phyloP scores from a whole-genome alignment of 2,888 invertebrate genomes.

The Andrena marginata region DNA sequence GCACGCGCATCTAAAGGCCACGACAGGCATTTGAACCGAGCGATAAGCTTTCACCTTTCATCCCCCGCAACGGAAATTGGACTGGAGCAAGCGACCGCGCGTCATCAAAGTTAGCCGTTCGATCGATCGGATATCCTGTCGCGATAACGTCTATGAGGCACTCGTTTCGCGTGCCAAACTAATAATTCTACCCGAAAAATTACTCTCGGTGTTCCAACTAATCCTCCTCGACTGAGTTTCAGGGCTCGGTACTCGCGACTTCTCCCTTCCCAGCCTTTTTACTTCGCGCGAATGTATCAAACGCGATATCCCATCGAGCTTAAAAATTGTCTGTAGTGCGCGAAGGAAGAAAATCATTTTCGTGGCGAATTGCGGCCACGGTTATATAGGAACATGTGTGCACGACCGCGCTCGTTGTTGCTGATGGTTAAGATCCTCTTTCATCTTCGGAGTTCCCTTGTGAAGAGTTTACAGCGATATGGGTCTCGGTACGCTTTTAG shows the following conservation, averaged over 20 bases:
- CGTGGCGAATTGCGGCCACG: constrained; percentile 35
- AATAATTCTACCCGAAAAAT: background rate
- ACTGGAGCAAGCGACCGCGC: constrained; percentile 30
- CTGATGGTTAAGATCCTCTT: constrained; percentile 57
- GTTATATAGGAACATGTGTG: constrained; percentile 25
- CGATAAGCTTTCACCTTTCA: constrained; percentile 62
- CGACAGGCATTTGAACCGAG: constrained; percentile 63
- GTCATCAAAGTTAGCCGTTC: constrained; percentile 42
- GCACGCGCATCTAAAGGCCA: constrained; percentile 53
- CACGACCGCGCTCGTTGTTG: constrained; percentile 34
- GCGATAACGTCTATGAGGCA: constrained; percentile 20
- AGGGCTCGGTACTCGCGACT: background rate
- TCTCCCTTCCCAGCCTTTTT: background rate
- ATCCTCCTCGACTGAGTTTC: background rate
- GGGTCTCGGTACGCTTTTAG: constrained; percentile 49
- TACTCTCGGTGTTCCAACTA: background rate
- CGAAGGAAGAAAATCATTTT: constrained; percentile 12
- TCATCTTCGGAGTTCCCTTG: constrained; percentile 52
- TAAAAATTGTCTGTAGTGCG: background rate
- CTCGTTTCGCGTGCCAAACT: background rate
- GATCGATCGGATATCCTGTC: background rate
- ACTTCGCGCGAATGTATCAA: background rate
- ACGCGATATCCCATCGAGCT: constrained; percentile 4
- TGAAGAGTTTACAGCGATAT: constrained; percentile 55
- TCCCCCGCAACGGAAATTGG: constrained; percentile 65